Percentiles rank a stretch among this genome's conserved stretches.
phyloP scores from a whole-genome alignment of 2,888 invertebrate species.

The Habroteleia sp. region DNA sequence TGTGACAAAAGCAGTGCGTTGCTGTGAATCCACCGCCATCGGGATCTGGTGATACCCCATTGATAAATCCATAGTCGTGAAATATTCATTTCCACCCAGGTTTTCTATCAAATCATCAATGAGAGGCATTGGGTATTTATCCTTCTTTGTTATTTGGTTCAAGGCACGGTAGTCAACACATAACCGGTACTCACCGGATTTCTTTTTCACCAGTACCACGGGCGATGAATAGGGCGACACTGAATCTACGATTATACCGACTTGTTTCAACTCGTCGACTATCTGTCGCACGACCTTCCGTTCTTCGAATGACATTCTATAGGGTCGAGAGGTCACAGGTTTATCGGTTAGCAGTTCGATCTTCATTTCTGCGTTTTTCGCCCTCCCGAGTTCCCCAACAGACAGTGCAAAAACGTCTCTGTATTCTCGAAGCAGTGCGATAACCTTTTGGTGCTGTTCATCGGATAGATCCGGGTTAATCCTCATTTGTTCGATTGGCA shows the following conservation, averaged over 20 bases:
- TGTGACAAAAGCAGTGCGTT: conserved; percentile 71
- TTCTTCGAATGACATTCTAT: conserved; percentile 57
- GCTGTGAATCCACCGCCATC: conserved; percentile 65
- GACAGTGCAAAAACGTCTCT: conserved; percentile 17
- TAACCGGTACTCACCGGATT: conserved; percentile 66
- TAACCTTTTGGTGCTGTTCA: not conserved
- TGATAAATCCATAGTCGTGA: conserved; percentile 70
- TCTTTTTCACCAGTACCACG: conserved; percentile 67
- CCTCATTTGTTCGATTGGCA: conserved; percentile 5
- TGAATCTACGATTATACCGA: conserved; percentile 61
- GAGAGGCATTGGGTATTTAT: conserved; percentile 66
- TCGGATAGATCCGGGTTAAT: conserved; percentile 2
- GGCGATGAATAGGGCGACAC: conserved; percentile 58
- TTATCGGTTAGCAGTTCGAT: conserved; percentile 48
- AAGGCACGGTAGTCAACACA: conserved; percentile 70
- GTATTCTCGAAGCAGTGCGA: conserved; percentile 5
- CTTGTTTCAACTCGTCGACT: conserved; percentile 55
- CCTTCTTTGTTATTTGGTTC: conserved; percentile 67
- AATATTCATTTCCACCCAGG: conserved; percentile 67
- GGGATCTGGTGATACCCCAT: conserved; percentile 70
- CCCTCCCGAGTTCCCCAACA: conserved; percentile 21
- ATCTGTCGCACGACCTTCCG: conserved; percentile 59
- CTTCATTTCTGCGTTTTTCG: conserved; percentile 54
- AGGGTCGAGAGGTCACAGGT: conserved; percentile 62
- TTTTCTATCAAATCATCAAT: conserved; percentile 70